Conservation (phyloP, 1,140 invertebrate genomes). For the Pantala flavescens region DNA sequence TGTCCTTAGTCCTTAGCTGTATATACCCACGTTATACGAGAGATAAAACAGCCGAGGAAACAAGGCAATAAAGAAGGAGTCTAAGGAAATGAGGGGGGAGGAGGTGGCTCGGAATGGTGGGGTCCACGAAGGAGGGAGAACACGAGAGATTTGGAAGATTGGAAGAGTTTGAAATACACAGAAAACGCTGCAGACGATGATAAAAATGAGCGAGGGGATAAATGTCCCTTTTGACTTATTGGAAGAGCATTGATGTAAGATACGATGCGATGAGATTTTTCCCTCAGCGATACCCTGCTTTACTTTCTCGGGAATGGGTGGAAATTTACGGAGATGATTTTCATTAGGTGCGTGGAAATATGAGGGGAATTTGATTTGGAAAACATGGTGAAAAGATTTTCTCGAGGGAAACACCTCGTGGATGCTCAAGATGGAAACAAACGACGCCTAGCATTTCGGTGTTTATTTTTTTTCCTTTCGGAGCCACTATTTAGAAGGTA, state of each 20-base stretch:
- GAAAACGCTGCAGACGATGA: too few species aligned
- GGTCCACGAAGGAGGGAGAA: background rate
- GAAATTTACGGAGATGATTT: background rate
- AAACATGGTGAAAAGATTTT: background rate
- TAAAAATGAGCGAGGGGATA: background rate
- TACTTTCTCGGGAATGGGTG: too few species aligned
- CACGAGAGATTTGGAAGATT: background rate
- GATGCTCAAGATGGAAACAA: too few species aligned
- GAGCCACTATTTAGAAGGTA: too few species aligned
- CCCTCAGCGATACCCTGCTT: too few species aligned
- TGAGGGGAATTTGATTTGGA: background rate
- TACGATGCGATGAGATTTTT: too few species aligned
- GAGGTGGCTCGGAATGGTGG: background rate
- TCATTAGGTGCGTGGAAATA: background rate
- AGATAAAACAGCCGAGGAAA: constrained; percentile 1
- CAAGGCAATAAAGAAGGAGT: background rate
- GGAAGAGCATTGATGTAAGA: too few species aligned
- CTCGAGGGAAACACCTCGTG: too few species aligned
- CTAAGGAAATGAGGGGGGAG: background rate
- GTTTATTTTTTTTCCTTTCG: too few species aligned
- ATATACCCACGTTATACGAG: background rate
- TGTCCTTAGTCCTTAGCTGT: background rate
- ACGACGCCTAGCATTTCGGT: too few species aligned
- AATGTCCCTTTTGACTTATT: too few species aligned
- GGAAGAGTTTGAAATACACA: background rate